Percentiles rank a stretch among this genome's conserved stretches.
Conservation (phyloP, 2,113 vertebrate species). For the Mellivora capensis region DNA sequence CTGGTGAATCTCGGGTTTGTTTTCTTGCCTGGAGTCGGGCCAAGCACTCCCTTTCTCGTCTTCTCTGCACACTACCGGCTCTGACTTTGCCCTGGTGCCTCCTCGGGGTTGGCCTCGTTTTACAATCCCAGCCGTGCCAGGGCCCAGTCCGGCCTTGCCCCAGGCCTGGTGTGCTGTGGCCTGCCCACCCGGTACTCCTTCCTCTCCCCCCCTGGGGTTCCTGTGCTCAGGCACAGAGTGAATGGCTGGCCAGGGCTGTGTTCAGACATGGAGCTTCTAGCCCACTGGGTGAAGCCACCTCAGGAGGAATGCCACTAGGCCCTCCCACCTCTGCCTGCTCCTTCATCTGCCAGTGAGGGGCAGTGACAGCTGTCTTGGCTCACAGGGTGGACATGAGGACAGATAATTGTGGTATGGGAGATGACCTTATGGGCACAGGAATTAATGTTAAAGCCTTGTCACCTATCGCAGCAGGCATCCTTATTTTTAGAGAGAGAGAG, state of each 20-base stretch:
- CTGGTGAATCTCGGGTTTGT: neutral
- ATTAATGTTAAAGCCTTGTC: neutral
- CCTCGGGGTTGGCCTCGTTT: fast-evolving
- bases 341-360: neutral
- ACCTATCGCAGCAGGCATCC: neutral
- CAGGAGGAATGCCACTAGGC: too few relatives aligned
- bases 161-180: neutral
- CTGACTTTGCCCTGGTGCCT: neutral
- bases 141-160: neutral
- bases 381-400: neutral
- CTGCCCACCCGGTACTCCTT: fast-evolving
- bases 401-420: neutral
- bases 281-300: neutral
- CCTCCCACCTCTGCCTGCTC: neutral
- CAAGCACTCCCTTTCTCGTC: neutral
- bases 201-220: neutral
- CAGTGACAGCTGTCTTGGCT: neutral
- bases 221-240: neutral
- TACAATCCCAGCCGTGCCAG: neutral
- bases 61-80: neutral
- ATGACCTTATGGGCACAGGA: neutral
- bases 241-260: neutral
- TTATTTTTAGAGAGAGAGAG: neutral
- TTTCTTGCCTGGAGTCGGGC: neutral
- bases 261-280: neutral